Evolutionary conservation across 2,113 vertebrate species (phyloP).

Genomic region (Polypterus senegalus): DNA sequence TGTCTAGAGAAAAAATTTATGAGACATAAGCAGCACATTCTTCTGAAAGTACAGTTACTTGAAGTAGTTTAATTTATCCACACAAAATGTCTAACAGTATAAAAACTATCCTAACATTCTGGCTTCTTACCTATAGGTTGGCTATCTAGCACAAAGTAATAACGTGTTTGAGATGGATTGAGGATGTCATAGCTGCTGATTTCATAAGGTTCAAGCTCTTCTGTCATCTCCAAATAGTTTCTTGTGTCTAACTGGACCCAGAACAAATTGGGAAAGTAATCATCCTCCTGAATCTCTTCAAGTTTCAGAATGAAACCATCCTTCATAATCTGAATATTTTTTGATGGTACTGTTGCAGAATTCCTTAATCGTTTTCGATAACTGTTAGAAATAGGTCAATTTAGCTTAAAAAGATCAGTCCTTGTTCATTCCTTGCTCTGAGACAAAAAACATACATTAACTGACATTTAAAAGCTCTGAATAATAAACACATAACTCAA

Average conservation of each 20-base stretch:
- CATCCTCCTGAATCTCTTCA: constrained; percentile 1
- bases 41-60: too few species aligned
- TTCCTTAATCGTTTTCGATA: background rate
- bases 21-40: too few species aligned
- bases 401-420: too few species aligned
- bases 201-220: constrained; percentile 1
- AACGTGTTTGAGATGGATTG: background rate
- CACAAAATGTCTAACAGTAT: background rate
- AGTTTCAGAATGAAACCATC: constrained; percentile 1
- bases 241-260: constrained; percentile 5
- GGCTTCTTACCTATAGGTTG: constrained; percentile 5
- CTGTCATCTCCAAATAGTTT: background rate
- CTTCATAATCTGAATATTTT: background rate
- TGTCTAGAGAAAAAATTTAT: background rate
- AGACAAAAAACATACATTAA: too few species aligned
- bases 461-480: too few species aligned
- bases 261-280: constrained; percentile 9
- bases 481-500: too few species aligned
- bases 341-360: background rate
- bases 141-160: constrained; percentile 5
- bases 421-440: too few species aligned
- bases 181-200: background rate
- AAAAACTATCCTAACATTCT: background rate
- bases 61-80: too few species aligned
- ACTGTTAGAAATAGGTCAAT: background rate